phyloP scores from a whole-genome alignment of 2,888 invertebrate species.

The Drosophila atripex region DNA sequence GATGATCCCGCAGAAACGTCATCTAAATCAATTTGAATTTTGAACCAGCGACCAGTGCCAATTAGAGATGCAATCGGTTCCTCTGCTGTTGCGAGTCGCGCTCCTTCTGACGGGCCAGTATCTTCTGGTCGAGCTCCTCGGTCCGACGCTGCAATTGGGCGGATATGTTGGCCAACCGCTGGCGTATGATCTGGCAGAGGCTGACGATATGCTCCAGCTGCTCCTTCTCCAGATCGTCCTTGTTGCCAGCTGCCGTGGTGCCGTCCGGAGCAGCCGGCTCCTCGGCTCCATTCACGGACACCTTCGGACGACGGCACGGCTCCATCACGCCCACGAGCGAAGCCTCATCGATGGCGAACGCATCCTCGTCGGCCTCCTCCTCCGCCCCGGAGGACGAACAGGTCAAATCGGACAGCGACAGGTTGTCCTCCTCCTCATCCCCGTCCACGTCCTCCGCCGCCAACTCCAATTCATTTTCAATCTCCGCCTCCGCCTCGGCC shows the following conservation, averaged over 20 bases:
- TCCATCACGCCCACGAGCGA: neutral
- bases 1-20: no score
- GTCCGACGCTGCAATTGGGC: neutral
- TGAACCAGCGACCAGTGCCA: no score
- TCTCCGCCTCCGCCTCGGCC: neutral
- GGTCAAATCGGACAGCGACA: neutral
- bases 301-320: neutral
- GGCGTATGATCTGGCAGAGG: neutral
- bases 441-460: neutral
- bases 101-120: neutral
- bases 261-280: no score
- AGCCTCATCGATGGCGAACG: constrained; percentile 3
- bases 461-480: neutral
- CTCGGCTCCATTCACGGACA: no score
- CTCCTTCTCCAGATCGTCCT: neutral
- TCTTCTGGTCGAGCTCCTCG: neutral
- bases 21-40: no score
- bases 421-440: neutral
- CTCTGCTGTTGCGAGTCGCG: neutral
- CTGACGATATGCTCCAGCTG: neutral
- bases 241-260: no score
- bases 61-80: neutral
- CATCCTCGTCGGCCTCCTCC: constrained; percentile 3
- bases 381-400: neutral
- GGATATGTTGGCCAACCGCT: neutral